Conservation (phyloP, 2,113 vertebrate genomes). For the Cheilinus undulatus region DNA sequence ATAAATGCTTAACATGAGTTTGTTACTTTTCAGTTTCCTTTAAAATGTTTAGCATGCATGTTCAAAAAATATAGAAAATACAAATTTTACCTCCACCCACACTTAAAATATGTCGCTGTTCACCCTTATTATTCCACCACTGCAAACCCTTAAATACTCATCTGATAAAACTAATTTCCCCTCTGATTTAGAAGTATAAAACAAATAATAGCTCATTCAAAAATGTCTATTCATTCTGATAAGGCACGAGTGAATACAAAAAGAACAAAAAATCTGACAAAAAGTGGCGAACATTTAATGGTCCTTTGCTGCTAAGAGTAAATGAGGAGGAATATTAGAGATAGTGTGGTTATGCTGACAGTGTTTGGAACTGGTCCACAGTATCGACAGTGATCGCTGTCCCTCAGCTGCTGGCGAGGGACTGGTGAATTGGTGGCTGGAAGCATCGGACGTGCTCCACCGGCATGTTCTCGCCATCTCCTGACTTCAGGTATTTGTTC, state of each 20-base stretch:
- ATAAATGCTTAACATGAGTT: conserved; percentile 78
- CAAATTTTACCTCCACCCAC: conserved; percentile 53
- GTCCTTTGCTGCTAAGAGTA: conserved; percentile 42
- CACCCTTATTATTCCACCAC: conserved; percentile 68
- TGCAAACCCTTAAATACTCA: conserved; percentile 81
- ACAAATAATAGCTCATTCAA: conserved; percentile 68
- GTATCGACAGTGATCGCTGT: background rate
- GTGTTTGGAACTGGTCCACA: conserved; percentile 54
- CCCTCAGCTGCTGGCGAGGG: conserved; percentile 93
- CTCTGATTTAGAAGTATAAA: conserved; percentile 75
- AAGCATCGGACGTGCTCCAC: conserved; percentile 98
- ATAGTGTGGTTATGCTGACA: conserved; percentile 32
- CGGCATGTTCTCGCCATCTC: conserved; percentile 93
- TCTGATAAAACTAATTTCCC: conserved; percentile 72
- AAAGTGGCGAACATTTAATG: conserved; percentile 57
- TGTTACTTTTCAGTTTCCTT: conserved; percentile 61
- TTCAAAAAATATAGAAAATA: conserved; percentile 71
- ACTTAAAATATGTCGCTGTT: conserved; percentile 49
- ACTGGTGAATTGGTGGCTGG: conserved; percentile 98
- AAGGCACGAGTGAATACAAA: conserved; percentile 86
- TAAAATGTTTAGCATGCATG: conserved; percentile 78
- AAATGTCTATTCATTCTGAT: conserved; percentile 69
- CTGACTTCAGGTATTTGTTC: conserved; percentile 97
- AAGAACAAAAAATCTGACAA: conserved; percentile 41
- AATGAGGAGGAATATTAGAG: conserved; percentile 39